Conservation (phyloP, 2,113 vertebrate species). For the Pomatorhinus ruficollis region DNA sequence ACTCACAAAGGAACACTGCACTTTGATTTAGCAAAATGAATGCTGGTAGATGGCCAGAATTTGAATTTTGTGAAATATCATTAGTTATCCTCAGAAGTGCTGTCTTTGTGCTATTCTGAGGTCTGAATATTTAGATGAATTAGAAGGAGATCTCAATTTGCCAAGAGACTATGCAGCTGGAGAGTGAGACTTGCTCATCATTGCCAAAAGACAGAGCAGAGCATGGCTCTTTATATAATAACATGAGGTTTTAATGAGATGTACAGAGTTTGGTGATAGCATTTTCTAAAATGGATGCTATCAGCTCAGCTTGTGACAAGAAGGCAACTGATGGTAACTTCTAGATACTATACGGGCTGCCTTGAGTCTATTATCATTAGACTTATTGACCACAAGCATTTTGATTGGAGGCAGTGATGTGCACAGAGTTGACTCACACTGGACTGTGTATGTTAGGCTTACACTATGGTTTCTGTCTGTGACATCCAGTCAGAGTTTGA, state of each 20-base stretch:
- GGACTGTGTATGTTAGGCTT: neutral
- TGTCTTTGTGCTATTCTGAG: slow-evolving; percentile 23
- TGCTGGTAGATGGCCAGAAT: slow-evolving; percentile 28
- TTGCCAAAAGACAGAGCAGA: neutral
- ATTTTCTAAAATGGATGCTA: neutral
- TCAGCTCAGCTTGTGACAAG: neutral
- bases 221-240: neutral
- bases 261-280: neutral
- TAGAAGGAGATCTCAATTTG: slow-evolving; percentile 25
- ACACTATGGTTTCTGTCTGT: neutral
- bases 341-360: neutral
- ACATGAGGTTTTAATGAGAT: neutral
- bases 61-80: slow-evolving; percentile 46
- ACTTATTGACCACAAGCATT: neutral
- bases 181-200: neutral
- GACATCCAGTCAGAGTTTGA: neutral
- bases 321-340: neutral
- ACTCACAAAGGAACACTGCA: slow-evolving; percentile 7
- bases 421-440: neutral
- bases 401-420: neutral
- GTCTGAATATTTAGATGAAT: slow-evolving; percentile 35
- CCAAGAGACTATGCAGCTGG: slow-evolving; percentile 22
- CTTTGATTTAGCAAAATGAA: slow-evolving; percentile 48
- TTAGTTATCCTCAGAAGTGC: slow-evolving; percentile 49
- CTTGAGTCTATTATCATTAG: neutral